Evolutionary conservation across 1,140 invertebrate species (phyloP).

Genomic region (Eriosoma lanigerum): DNA sequence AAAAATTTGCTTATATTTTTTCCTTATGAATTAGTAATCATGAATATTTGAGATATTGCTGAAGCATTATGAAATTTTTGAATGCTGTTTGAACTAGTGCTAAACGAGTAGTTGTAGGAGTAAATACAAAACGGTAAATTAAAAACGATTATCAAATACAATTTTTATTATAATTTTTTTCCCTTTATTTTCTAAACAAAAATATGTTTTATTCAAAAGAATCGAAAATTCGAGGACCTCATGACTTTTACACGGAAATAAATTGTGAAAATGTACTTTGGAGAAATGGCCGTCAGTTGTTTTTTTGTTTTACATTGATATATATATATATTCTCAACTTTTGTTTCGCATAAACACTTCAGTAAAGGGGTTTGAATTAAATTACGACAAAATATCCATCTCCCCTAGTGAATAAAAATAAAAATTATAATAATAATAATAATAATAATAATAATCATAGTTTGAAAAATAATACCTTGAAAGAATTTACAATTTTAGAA

Average conservation of each 20-base stretch:
- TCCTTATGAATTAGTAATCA: background rate
- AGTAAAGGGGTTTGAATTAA: slow-evolving; percentile 39
- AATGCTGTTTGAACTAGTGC: background rate
- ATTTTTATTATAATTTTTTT: slow-evolving; percentile 2
- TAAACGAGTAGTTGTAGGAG: background rate
- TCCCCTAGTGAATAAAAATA: background rate
- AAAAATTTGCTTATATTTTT: too few species aligned
- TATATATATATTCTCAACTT: slow-evolving; percentile 10
- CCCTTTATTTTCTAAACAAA: background rate
- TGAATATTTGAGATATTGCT: background rate
- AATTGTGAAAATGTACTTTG: slow-evolving; percentile 32
- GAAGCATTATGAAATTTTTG: background rate
- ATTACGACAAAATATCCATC: slow-evolving; percentile 6
- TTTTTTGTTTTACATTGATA: background rate
- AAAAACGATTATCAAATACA: background rate
- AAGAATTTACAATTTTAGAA: too few species aligned
- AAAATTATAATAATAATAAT: too few species aligned
- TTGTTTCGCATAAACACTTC: slow-evolving; percentile 24
- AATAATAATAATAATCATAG: too few species aligned
- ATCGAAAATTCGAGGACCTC: background rate
- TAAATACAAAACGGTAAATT: background rate
- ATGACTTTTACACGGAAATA: background rate
- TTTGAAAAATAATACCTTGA: too few species aligned
- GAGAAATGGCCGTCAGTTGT: background rate
- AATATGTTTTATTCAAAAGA: background rate